Conservation (phyloP, 1,140 invertebrate species). For the Microvelia longipes region DNA sequence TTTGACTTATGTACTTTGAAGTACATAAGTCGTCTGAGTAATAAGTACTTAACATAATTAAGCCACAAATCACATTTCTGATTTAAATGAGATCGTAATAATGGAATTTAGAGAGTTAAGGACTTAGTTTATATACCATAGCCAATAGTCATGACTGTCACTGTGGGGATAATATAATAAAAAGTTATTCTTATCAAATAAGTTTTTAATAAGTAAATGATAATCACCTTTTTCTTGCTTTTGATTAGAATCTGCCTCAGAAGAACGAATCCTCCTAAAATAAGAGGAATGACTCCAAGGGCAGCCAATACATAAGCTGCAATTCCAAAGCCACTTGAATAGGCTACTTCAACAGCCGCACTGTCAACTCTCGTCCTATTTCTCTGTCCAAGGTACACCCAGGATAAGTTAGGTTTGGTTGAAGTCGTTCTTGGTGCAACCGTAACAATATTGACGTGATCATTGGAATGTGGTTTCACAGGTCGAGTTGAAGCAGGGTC, state of each 20-base stretch:
- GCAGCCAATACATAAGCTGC: conserved; percentile 40
- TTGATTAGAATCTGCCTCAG: conserved; percentile 36
- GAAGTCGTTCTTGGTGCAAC: neutral
- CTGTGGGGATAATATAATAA: too few species aligned
- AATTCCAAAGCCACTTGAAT: conserved; percentile 29
- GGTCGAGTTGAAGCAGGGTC: neutral
- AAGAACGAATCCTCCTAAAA: conserved; percentile 37
- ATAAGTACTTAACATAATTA: too few species aligned
- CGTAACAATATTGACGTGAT: neutral
- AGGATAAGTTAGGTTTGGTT: conserved; percentile 2
- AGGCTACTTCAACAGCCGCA: conserved; percentile 15
- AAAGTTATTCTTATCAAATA: too few species aligned
- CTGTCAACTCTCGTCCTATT: neutral
- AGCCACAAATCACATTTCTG: too few species aligned
- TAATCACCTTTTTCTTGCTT: conserved; percentile 38
- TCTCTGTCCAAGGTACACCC: conserved; percentile 8
- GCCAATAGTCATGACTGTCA: too few species aligned
- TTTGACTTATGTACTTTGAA: too few species aligned
- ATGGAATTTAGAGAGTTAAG: too few species aligned
- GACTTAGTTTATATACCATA: too few species aligned
- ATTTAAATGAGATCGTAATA: too few species aligned
- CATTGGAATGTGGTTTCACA: neutral
- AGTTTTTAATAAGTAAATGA: too few species aligned
- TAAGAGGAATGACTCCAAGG: conserved; percentile 39
- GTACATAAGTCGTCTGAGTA: too few species aligned